Conservation (phyloP, 2,113 vertebrate species). For the Engraulis encrasicolus region DNA sequence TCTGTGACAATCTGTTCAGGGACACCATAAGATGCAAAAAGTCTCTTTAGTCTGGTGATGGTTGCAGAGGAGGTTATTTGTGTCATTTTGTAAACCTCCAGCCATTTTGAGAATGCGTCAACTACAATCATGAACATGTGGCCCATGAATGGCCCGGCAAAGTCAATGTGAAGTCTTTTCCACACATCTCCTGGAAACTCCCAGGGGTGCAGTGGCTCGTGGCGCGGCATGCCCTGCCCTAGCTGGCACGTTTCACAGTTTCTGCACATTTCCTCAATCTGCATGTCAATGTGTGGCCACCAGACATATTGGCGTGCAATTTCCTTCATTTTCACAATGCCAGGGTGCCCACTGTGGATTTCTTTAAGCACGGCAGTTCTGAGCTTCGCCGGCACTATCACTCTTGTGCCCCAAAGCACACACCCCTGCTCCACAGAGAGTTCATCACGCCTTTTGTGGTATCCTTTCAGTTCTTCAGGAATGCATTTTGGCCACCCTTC, state of each 20-base stretch:
- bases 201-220: constrained; percentile 36
- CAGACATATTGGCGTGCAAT: neutral
- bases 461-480: neutral
- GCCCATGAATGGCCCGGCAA: constrained; percentile 32
- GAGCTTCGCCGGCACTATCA: constrained; percentile 13
- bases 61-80: constrained; percentile 31
- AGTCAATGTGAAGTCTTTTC: constrained; percentile 38
- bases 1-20: constrained; percentile 34
- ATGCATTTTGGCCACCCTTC: constrained; percentile 1
- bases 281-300: constrained; percentile 32
- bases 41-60: constrained; percentile 29
- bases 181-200: constrained; percentile 34
- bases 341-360: constrained; percentile 20
- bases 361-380: constrained; percentile 30
- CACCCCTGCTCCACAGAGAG: neutral
- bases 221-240: constrained; percentile 4
- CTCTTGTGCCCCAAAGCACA: constrained; percentile 1
- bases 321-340: constrained; percentile 33
- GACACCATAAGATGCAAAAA: constrained; percentile 32
- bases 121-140: constrained; percentile 37
- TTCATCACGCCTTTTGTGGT: neutral
- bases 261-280: neutral
- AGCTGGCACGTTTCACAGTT: constrained; percentile 28
- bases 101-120: constrained; percentile 31
- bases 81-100: constrained; percentile 19